These are phyloP conservation scores for Caenorhabditis doughertyi DNA, from an alignment of 2,888 invertebrate species.

Conservation along the genomic window DNA sequence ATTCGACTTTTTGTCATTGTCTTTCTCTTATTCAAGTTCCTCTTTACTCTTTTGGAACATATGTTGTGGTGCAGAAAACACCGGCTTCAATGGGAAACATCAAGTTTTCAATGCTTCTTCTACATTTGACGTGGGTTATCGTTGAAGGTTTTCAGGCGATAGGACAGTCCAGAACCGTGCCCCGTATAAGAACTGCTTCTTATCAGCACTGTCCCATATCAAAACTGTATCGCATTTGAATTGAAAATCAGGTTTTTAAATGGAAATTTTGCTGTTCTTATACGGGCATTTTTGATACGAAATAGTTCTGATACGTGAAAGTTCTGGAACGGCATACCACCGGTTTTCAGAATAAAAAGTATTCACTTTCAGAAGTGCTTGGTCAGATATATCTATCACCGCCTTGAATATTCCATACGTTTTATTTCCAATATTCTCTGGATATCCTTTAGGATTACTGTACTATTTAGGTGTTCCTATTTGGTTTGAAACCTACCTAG, in stretches of 20 bases:
- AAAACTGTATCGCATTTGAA: too few relatives aligned
- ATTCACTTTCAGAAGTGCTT: not conserved
- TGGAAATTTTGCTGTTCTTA: too few relatives aligned
- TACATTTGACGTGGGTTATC: conserved; percentile 2
- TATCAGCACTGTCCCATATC: too few relatives aligned
- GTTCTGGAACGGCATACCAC: too few relatives aligned
- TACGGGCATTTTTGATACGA: too few relatives aligned
- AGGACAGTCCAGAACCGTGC: too few relatives aligned
- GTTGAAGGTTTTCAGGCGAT: too few relatives aligned
- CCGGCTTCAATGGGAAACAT: not conserved
- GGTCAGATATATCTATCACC: not conserved
- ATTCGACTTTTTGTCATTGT: not conserved
- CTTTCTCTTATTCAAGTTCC: not conserved
- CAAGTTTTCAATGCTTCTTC: not conserved
- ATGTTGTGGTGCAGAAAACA: not conserved
- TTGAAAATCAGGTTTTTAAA: too few relatives aligned
- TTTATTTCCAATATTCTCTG: not conserved
- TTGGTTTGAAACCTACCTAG: not conserved
- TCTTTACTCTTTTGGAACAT: not conserved
- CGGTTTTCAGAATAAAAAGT: too few relatives aligned
- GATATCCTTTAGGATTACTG: not conserved
- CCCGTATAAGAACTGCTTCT: too few relatives aligned
- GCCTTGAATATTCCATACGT: not conserved
- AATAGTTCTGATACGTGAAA: too few relatives aligned
- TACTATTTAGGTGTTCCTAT: not conserved